phyloP scores from a whole-genome alignment of 2,797 vertebrate genomes.

The Glossophaga mutica region DNA sequence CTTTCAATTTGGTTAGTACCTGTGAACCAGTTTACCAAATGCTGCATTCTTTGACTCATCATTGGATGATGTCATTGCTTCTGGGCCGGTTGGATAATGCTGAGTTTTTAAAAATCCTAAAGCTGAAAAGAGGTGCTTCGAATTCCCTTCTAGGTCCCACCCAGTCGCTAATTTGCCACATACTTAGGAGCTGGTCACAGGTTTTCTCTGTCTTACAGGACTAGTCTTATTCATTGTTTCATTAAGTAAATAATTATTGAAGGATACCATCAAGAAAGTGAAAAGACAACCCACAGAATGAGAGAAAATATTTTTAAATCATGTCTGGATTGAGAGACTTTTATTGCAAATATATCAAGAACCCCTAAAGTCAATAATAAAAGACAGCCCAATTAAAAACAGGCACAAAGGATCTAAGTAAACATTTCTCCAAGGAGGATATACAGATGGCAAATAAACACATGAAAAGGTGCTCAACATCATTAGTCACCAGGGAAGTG shows the following conservation, averaged over 20 bases:
- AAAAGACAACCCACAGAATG: not conserved
- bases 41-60: not conserved
- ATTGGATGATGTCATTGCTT: not conserved
- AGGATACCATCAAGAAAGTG: not conserved
- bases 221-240: constrained; percentile 24
- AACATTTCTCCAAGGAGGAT: not conserved
- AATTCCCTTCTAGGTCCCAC: not conserved
- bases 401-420: not conserved
- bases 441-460: not conserved
- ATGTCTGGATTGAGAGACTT: not conserved
- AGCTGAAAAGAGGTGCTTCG: not conserved
- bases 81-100: not conserved
- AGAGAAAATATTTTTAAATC: constrained; percentile 19
- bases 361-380: not conserved
- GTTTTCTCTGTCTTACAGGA: not conserved
- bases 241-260: not conserved
- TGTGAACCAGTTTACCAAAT: not conserved
- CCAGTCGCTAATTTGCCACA: not conserved
- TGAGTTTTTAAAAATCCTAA: not conserved
- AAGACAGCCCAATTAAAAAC: not conserved
- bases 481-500: not conserved
- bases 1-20: constrained; percentile 15
- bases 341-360: not conserved
- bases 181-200: not conserved
- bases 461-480: not conserved